Evolutionary conservation across 2,888 invertebrate genomes (phyloP).

Genomic region (Spilosoma lubricipeda): DNA sequence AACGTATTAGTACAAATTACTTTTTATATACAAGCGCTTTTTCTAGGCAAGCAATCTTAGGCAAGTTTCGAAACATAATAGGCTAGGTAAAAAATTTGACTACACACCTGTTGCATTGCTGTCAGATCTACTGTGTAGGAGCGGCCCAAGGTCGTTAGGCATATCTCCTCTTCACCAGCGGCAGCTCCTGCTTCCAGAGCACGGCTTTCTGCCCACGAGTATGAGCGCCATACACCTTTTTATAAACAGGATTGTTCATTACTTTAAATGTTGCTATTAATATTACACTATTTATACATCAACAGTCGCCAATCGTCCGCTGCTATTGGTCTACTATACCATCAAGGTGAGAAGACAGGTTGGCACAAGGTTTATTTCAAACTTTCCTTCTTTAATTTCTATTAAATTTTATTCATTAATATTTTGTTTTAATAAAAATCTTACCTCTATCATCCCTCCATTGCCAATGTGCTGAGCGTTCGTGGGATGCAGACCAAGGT

Average conservation of each 20-base stretch:
- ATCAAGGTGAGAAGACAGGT: too few species aligned
- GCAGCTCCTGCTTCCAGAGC: conserved; percentile 98
- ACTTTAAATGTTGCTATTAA: too few species aligned
- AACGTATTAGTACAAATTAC: neutral
- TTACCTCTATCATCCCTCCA: conserved; percentile 97
- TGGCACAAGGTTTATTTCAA: too few species aligned
- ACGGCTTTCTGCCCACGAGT: conserved; percentile 96
- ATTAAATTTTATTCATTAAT: neutral
- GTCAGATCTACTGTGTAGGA: conserved; percentile 98
- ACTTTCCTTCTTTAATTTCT: neutral
- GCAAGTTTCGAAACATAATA: neutral
- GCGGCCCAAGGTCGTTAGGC: conserved; percentile 95
- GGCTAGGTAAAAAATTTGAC: neutral
- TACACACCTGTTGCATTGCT: conserved; percentile 90
- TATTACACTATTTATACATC: too few species aligned
- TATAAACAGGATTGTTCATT: too few species aligned
- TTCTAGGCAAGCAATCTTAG: neutral
- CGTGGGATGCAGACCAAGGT: conserved; percentile 90
- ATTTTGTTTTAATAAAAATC: conserved; percentile 1
- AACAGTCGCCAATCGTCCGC: too few species aligned
- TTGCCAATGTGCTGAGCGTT: conserved; percentile 97
- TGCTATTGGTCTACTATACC: too few species aligned
- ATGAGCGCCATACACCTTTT: conserved; percentile 95
- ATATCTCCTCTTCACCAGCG: conserved; percentile 98
- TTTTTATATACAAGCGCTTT: neutral